Evolutionary conservation across 2,888 invertebrate genomes (phyloP), one percentile per base, ranked within the genome.

Genomic region (Apodemia duryi): DNA sequence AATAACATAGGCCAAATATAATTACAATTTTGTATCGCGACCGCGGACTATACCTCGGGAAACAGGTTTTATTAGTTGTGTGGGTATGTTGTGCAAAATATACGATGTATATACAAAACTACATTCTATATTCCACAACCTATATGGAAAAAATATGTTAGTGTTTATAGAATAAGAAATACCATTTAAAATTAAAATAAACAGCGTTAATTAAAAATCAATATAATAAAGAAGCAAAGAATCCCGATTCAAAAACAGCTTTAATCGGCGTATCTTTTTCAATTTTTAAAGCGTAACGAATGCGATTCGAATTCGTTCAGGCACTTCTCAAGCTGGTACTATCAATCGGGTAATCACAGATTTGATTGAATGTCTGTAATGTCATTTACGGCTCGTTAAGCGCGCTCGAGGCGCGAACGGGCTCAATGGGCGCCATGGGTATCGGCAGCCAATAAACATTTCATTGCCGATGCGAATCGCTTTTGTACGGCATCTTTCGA

Each of bases 311-410:
- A 74, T 73, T 71, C 69, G 70, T 73, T 77, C 72, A 71, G 77
- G 73, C 74, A 77, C 76, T 74, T 74, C 73, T 68, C 72, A 69
- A 70, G 69, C 68, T 69, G 72, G 63, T 69, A 72, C 77, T 77
- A 78, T 81, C 77, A 77, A 76, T 78, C 75, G 75, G 78, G 77
- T 80, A 81, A 83, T 86, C 83, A 81, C 70, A 69, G 71, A 72
- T 80, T 80, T 86, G 86, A 86, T 85, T 85, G 84, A 86, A 86
- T 79, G 82, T 80, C 77, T 75, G 81, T 81, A 78, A 82, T 79
- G 80, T 82, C 82, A 81, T 85, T 88, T 80, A 83, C 76, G 72
- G 80, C 80, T 85, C 85, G 87, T 86, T 86, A 86, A 82, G 80
- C 82, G 83, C 83, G 83, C 79, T 80, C 70, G 71, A 75, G 79